Percentiles rank a stretch among this genome's conserved stretches.
Evolutionary conservation across 2,113 vertebrate genomes (phyloP).

Genomic region (Benitochromis conjunctus): DNA sequence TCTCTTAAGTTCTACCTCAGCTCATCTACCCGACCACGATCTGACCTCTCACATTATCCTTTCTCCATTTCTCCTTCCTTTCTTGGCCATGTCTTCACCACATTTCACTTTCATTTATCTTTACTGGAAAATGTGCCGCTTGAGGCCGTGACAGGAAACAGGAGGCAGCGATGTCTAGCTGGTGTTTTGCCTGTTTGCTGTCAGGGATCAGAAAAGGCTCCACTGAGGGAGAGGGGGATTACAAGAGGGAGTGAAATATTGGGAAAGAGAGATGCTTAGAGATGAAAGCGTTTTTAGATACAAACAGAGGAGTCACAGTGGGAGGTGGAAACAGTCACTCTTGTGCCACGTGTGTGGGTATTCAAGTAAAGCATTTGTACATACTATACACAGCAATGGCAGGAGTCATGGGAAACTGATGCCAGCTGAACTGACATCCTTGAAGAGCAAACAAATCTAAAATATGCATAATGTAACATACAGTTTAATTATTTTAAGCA

Average conservation of each 20-base stretch:
- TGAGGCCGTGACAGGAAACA: slow-evolving; percentile 24
- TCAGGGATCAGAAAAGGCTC: background rate
- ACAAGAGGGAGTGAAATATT: background rate
- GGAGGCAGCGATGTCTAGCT: background rate
- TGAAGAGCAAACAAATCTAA: background rate
- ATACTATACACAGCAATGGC: background rate
- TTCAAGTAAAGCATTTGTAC: slow-evolving; percentile 10
- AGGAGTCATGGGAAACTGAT: background rate
- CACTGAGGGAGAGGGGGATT: background rate
- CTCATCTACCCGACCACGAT: background rate
- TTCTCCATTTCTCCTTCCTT: background rate
- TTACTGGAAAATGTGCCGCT: background rate
- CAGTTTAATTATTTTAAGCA: background rate
- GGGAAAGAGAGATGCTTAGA: background rate
- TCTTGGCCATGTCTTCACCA: background rate
- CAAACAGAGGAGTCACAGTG: background rate
- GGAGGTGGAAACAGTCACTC: slow-evolving; percentile 1
- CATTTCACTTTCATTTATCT: slow-evolving; percentile 10
- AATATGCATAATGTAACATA: background rate
- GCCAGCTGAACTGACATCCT: background rate
- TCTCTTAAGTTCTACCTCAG: background rate
- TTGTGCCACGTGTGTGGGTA: background rate
- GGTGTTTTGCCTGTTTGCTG: background rate
- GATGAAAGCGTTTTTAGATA: background rate
- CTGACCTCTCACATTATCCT: background rate